phyloP scores from a whole-genome alignment of 2,113 vertebrate genomes.

The Mus musculus region GRCm39 chr7:15887001-15887500 shows the following conservation, averaged over 20 bases:
- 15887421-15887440: neutral
- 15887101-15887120: slow-evolving; percentile 83
- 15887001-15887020: neutral
- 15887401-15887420: neutral
- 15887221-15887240: slow-evolving; percentile 76
- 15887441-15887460: neutral
- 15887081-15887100: neutral
- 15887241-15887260: neutral
- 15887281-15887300: neutral
- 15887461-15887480: neutral
- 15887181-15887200: slow-evolving; percentile 97
- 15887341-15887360: neutral
- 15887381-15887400: neutral
- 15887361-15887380: too few relatives aligned
- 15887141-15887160: slow-evolving; percentile 97
- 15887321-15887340: neutral
- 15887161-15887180: slow-evolving; percentile 96
- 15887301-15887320: too few relatives aligned
- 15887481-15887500: neutral
- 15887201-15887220: slow-evolving; percentile 97
- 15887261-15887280: neutral
- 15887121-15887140: slow-evolving; percentile 97
- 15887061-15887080: rapidly evolving
- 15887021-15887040: neutral
- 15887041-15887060: neutral